Conservation (phyloP, 2,888 invertebrate genomes). For the Copidosoma aretas region DNA sequence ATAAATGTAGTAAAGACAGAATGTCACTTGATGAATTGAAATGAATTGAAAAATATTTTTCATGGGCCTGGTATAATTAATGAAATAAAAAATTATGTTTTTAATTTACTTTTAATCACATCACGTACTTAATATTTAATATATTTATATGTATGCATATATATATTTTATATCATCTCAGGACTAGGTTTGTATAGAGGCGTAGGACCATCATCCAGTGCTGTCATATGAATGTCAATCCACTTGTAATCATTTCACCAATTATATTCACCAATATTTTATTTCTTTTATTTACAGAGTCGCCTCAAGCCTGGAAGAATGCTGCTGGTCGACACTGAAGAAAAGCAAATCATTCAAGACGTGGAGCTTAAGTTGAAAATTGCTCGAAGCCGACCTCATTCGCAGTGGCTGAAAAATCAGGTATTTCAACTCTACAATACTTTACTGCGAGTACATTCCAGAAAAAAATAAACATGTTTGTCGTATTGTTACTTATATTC, state of each 20-base stretch:
- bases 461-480: slow-evolving; percentile 1
- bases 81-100: slow-evolving; percentile 48
- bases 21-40: slow-evolving; percentile 44
- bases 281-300: slow-evolving; percentile 70
- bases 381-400: slow-evolving; percentile 86
- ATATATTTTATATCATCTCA: slow-evolving; percentile 56
- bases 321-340: slow-evolving; percentile 94
- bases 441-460: too few relatives aligned
- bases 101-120: slow-evolving; percentile 58
- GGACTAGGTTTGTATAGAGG: slow-evolving; percentile 60
- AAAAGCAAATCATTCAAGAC: slow-evolving; percentile 89
- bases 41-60: slow-evolving; percentile 40
- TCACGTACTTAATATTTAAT: slow-evolving; percentile 52
- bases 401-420: slow-evolving; percentile 89
- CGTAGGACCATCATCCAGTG: slow-evolving; percentile 58
- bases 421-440: slow-evolving; percentile 62
- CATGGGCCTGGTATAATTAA: slow-evolving; percentile 42
- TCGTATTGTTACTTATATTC: slow-evolving; percentile 13
- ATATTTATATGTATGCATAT: too few relatives aligned
- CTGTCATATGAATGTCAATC: slow-evolving; percentile 51
- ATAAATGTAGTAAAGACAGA: slow-evolving; percentile 44
- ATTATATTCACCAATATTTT: slow-evolving; percentile 31
- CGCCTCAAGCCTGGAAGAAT: slow-evolving; percentile 98
- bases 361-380: slow-evolving; percentile 90
- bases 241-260: slow-evolving; percentile 20